Conservation (phyloP, 2,797 vertebrate species). For the Hipposideros larvatus region DNA sequence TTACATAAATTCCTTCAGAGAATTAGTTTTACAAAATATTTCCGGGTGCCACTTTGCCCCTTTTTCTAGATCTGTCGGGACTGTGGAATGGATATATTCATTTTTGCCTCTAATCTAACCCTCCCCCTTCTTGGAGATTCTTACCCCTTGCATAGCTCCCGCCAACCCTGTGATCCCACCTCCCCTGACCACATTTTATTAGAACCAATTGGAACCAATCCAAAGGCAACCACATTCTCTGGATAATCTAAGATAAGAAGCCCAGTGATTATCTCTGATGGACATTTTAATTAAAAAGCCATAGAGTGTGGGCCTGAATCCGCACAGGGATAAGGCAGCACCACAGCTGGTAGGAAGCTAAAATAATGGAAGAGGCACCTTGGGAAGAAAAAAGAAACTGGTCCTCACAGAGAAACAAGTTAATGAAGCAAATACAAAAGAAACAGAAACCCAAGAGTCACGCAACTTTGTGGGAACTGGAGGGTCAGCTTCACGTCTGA, state of each 20-base stretch:
- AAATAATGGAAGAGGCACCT: background rate
- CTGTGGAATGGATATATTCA: background rate
- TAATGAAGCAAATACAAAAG: background rate
- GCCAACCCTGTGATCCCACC: background rate
- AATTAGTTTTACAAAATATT: background rate
- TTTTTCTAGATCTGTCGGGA: background rate
- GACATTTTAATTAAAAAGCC: slow-evolving; percentile 46
- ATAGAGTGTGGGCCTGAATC: background rate
- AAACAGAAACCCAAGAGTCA: background rate
- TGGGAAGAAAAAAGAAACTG: background rate
- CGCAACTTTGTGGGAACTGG: background rate
- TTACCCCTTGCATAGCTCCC: background rate
- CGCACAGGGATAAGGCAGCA: background rate
- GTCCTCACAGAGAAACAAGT: slow-evolving; percentile 10
- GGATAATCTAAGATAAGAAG: background rate
- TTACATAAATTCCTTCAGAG: background rate
- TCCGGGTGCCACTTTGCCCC: background rate
- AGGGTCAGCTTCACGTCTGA: background rate
- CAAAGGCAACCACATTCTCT: slow-evolving; percentile 47
- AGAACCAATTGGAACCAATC: slow-evolving; percentile 21
- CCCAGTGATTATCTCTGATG: background rate
- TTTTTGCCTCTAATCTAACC: background rate
- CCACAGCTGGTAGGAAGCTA: background rate
- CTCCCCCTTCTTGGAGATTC: background rate
- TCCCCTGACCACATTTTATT: background rate